phyloP scores from a whole-genome alignment of 2,888 invertebrate genomes.

The Ichneumoninae sp. region DNA sequence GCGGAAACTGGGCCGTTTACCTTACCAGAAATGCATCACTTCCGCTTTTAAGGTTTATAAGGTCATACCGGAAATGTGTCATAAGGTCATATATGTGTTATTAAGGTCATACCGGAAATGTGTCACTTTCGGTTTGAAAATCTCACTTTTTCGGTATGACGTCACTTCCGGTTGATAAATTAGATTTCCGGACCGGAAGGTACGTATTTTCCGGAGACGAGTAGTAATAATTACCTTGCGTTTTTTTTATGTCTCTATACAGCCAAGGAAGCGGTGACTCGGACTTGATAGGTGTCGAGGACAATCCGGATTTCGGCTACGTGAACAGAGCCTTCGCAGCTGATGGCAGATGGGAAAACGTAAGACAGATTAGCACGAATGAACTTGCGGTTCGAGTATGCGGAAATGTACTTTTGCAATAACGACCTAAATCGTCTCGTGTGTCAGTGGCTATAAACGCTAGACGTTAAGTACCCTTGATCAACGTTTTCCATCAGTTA shows the following conservation, averaged over 20 bases:
- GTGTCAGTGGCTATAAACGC: slow-evolving; percentile 1
- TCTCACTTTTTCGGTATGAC: neutral
- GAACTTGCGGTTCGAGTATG: neutral
- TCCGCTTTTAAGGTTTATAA: no score
- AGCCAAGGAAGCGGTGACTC: slow-evolving; percentile 88
- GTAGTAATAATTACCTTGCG: neutral
- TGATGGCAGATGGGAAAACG: slow-evolving; percentile 43
- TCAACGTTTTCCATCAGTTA: neutral
- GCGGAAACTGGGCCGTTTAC: no score
- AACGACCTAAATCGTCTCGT: slow-evolving; percentile 27
- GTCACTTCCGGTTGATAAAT: neutral
- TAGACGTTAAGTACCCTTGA: slow-evolving; percentile 24
- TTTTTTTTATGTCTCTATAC: slow-evolving; percentile 69
- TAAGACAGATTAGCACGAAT: slow-evolving; percentile 43
- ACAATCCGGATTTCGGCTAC: slow-evolving; percentile 87
- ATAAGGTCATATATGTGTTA: no score
- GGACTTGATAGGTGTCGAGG: slow-evolving; percentile 88
- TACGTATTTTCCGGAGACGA: neutral
- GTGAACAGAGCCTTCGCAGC: slow-evolving; percentile 79
- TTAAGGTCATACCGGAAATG: neutral
- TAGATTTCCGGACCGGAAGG: neutral
- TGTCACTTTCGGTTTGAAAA: neutral
- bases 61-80: no score
- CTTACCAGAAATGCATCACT: no score
- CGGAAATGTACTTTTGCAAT: slow-evolving; percentile 39